Conservation (phyloP, 1,140 invertebrate species). For the Eupeodes corollae region DNA sequence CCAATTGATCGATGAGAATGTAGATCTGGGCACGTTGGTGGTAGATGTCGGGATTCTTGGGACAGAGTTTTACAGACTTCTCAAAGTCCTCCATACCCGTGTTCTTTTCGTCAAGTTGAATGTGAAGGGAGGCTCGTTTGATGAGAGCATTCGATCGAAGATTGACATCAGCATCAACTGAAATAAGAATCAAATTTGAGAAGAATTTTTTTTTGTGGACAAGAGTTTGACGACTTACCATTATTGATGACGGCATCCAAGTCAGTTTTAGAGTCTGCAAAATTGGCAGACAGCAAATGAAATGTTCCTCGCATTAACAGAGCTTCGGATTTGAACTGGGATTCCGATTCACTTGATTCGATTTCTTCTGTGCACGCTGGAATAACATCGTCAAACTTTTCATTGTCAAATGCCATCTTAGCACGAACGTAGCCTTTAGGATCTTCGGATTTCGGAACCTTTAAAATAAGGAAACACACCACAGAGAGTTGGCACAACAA, state of each 20-base stretch:
- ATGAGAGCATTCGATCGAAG: conserved; percentile 79
- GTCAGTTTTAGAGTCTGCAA: conserved; percentile 59
- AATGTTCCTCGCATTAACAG: conserved; percentile 72
- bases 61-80: conserved; percentile 59
- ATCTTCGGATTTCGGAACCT: conserved; percentile 24
- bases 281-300: conserved; percentile 60
- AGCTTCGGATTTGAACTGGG: conserved; percentile 49
- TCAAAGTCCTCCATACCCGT: conserved; percentile 68
- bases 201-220: no score
- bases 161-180: conserved; percentile 43
- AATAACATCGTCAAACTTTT: conserved; percentile 69
- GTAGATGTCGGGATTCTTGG: conserved; percentile 75
- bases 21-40: conserved; percentile 66
- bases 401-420: conserved; percentile 50
- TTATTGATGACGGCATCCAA: conserved; percentile 52
- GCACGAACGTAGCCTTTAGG: conserved; percentile 53
- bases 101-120: conserved; percentile 64
- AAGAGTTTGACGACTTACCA: conserved; percentile 16
- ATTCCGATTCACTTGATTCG: conserved; percentile 45
- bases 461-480: conserved; percentile 4
- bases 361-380: conserved; percentile 70
- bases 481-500: conserved; percentile 4
- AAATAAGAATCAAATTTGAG: no score
- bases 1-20: conserved; percentile 65
- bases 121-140: conserved; percentile 70